A percentile compares a stretch with the other conserved stretches of the same genome.
Conservation (phyloP, 1,140 invertebrate genomes). For the Pantala flavescens region DNA sequence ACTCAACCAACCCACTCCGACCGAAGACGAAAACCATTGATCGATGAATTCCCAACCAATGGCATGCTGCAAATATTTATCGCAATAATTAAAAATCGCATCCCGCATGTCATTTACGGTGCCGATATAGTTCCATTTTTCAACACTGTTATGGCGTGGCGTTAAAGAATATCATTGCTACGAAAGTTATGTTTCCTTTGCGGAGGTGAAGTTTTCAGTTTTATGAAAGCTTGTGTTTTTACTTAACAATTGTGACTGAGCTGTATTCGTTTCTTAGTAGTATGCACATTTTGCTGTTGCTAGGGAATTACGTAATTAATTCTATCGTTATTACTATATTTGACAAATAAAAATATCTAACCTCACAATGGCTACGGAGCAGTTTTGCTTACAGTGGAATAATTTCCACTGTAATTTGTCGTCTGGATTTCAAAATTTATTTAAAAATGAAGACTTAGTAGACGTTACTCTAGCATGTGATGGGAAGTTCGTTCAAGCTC, state of each 20-base stretch:
- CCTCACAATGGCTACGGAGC: slow-evolving; percentile 11
- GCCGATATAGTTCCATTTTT: not conserved
- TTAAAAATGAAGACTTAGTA: slow-evolving; percentile 31
- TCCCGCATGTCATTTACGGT: not conserved
- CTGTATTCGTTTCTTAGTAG: not conserved
- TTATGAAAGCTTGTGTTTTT: slow-evolving; percentile 10
- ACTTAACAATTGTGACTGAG: not conserved
- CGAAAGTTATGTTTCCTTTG: not conserved
- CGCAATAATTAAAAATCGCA: not conserved
- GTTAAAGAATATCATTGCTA: slow-evolving; percentile 7
- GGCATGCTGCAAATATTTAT: not conserved
- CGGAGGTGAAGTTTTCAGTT: slow-evolving; percentile 8
- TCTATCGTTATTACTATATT: not conserved
- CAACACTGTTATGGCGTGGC: not conserved
- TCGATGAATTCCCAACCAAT: not conserved
- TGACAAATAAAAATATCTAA: not conserved
- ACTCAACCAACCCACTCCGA: too few species aligned
- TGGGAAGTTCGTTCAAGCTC: slow-evolving; percentile 33
- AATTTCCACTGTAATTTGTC: slow-evolving; percentile 17
- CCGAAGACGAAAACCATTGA: not conserved
- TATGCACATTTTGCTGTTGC: not conserved
- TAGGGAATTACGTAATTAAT: not conserved
- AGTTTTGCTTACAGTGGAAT: slow-evolving; percentile 20
- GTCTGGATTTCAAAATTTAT: slow-evolving; percentile 18
- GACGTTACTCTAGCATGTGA: slow-evolving; percentile 39